Percentiles rank a stretch among this genome's conserved stretches.
These are phyloP conservation scores for Rhinoraja longicauda DNA, from an alignment of 2,797 vertebrate species.

Conservation along the genomic window DNA sequence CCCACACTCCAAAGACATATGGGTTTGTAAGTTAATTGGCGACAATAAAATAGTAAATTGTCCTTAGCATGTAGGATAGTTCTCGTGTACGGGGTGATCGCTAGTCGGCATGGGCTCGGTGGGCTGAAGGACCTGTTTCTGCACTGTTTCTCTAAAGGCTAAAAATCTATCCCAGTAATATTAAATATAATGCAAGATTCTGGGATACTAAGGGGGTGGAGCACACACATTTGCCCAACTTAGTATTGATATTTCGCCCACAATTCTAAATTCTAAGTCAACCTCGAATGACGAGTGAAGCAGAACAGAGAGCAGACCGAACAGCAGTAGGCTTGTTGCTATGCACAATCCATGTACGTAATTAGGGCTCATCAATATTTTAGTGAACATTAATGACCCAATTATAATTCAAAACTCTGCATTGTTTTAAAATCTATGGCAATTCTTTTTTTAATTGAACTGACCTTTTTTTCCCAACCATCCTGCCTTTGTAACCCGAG, in stretches of 20 bases:
- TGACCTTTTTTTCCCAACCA: neutral
- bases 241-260: neutral
- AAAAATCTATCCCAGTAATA: neutral
- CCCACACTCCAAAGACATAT: no score
- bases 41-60: no score
- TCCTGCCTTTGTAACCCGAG: neutral
- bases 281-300: neutral
- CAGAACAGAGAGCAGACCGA: neutral
- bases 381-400: slow-evolving; percentile 39
- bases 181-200: neutral
- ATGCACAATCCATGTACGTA: slow-evolving; percentile 32
- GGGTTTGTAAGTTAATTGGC: no score
- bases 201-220: neutral
- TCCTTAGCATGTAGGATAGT: no score
- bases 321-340: neutral
- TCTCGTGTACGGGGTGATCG: no score
- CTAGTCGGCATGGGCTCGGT: no score
- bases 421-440: slow-evolving; percentile 33
- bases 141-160: no score
- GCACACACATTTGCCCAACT: neutral
- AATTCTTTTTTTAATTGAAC: slow-evolving; percentile 24
- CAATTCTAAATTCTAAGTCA: neutral
- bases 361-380: slow-evolving; percentile 38
- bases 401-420: slow-evolving; percentile 39
- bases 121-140: no score